A percentile compares a stretch with the other conserved stretches of the same genome.
Evolutionary conservation across 2,113 vertebrate genomes (phyloP).

Genomic region (Rhinoptilus africanus): DNA sequence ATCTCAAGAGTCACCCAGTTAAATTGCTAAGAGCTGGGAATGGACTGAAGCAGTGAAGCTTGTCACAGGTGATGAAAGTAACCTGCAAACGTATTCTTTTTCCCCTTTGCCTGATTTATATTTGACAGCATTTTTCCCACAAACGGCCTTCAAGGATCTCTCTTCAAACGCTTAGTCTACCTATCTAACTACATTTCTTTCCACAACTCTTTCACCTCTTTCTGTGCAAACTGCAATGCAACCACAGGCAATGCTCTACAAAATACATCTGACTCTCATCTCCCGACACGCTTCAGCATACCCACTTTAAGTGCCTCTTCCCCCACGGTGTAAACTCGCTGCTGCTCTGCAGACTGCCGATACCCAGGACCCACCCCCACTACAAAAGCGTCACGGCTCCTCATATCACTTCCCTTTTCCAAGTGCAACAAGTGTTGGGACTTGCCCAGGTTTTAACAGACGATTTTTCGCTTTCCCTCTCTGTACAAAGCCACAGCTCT

Average conservation of each 20-base stretch:
- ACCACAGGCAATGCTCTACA: not conserved
- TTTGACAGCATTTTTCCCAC: not conserved
- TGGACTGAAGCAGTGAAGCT: not conserved
- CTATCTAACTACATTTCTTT: not conserved
- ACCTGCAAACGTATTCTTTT: not conserved
- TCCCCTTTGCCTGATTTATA: not conserved
- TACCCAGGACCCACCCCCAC: accelerated
- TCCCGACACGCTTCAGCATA: not conserved
- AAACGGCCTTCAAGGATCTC: not conserved
- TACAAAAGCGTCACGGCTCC: accelerated
- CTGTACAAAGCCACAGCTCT: not conserved
- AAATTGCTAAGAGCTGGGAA: not conserved
- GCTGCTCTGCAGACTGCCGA: not conserved
- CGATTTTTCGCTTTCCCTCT: not conserved
- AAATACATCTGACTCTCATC: not conserved
- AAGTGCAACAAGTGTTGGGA: not conserved
- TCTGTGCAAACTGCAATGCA: not conserved
- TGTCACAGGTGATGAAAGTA: not conserved
- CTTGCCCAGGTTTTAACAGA: not conserved
- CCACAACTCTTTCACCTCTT: not conserved
- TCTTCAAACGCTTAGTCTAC: not conserved
- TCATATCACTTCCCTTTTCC: not conserved
- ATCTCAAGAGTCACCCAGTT: not conserved
- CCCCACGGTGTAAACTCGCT: accelerated
- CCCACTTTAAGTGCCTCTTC: accelerated